A percentile compares a stretch with the other conserved stretches of the same genome.
phyloP scores from a whole-genome alignment of 2,888 invertebrate genomes.

The Nephrocerus scutellatus region DNA sequence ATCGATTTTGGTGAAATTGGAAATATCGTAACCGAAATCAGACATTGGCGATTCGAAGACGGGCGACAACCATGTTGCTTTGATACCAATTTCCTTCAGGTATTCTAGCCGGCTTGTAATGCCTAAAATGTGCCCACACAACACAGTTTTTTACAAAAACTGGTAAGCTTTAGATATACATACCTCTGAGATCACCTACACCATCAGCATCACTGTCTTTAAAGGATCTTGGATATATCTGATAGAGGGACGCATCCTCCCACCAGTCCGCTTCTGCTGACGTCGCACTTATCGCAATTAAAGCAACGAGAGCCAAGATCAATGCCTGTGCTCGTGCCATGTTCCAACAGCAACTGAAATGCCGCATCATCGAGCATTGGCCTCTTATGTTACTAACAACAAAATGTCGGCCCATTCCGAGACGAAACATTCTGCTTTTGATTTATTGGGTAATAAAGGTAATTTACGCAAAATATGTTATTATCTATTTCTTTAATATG shows the following conservation, averaged over 20 bases:
- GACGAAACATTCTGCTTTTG: no score
- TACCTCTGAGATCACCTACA: slow-evolving; percentile 74
- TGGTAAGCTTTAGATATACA: no score
- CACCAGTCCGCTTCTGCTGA: slow-evolving; percentile 62
- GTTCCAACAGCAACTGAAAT: slow-evolving; percentile 3
- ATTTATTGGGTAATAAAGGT: no score
- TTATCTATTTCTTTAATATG: no score
- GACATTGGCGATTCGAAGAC: slow-evolving; percentile 67
- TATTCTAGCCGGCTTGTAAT: slow-evolving; percentile 56
- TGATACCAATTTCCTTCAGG: slow-evolving; percentile 60
- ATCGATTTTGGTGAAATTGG: slow-evolving; percentile 61
- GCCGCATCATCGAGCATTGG: no score
- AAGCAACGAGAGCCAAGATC: slow-evolving; percentile 21
- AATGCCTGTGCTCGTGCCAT: no score
- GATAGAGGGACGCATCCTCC: slow-evolving; percentile 72
- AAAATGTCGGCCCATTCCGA: no score
- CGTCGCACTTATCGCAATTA: slow-evolving; percentile 3
- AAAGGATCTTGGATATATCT: slow-evolving; percentile 80
- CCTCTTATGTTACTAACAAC: no score
- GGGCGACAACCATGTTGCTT: slow-evolving; percentile 66
- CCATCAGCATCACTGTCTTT: slow-evolving; percentile 77
- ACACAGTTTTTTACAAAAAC: background rate
- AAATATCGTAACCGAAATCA: slow-evolving; percentile 73
- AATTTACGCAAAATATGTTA: no score
- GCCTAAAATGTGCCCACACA: slow-evolving; percentile 45